Base-by-base conservation (phyloP, 2,113 vertebrate genomes). In the Sceloporus tristichus region DNA sequence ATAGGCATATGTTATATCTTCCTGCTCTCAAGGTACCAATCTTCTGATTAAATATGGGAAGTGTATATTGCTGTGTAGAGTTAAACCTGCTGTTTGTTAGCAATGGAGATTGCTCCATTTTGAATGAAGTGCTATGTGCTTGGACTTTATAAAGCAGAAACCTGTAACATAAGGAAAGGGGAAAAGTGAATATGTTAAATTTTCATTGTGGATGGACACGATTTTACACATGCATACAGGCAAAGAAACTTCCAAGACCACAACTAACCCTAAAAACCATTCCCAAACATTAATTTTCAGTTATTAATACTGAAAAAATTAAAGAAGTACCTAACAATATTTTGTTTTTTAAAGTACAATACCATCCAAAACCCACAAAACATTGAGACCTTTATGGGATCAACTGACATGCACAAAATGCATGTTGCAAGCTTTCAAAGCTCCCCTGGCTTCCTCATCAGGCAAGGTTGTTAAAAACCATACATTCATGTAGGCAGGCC, bases 321-420 rank as follows among this genome's bases (percentile, higher is more conserved):
- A 48, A 77, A 84, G 70, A 84, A 71, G 54, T 40, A 71, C 29
- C 65, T 82, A 62, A 34, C 62, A 81, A 65, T 81, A 38, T 82
- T 65, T 82, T 66, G 56, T 19, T 40, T 16, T 14, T 82, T 82
- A 48, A 82, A 62, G 13, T 18, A 62, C 59, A 62, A 48, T 48
- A 48, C 2, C 48, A 48, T 48, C 48, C 48, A 48, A 48, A 48
- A 48, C 2, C 48, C 48, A 48, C 48, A 48, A 48, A 48, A 4
- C 48, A 48, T 48, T 48, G 48, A 48, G 5, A 48, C 48, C 48
- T 48, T 48, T 48, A 48, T 48, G 48, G 48, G 48, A 48, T 4
- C 48, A 48, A 48, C 48, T 48, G 5, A 4, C 48, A 48, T 48
- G 48, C 48, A 48, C 48, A 48, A 48, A 48, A 48, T 48, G 48